Evolutionary conservation across 2,113 vertebrate genomes (phyloP), one percentile per base, ranked within the genome.

Genomic region (Bos javanicus): DNA sequence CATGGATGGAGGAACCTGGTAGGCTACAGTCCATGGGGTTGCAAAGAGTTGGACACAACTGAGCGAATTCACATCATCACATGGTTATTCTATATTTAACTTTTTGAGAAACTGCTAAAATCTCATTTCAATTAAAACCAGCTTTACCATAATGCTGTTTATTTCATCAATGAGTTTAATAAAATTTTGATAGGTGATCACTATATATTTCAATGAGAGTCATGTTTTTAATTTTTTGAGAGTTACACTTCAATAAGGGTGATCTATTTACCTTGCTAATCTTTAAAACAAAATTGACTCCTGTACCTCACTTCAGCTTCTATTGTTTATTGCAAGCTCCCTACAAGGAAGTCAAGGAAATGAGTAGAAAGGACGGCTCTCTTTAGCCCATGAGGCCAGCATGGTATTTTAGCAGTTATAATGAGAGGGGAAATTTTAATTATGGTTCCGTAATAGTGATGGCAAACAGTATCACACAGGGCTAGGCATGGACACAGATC

Each of bases 391-490:
- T 36, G 36, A 97, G 50, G 43, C 43, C 26, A 81, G 59, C 52
- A 54, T 60, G 82, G 57, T 30, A 95, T 90, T 96, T 90, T 76
- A 76, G 89, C 59, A 64, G 48, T 90, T 94, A 60, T 21, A 95
- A 90, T 50, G 19, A 92, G 43, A 96, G 36, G 91, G 50, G 60
- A 87, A 36, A 95, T 83, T 96, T 92, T 71, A 97, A 96, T 94
- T 87, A 92, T 52, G 48, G 81, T 64, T 10, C 33, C 25, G 10
- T 93, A 78, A 83, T 39, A 84, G 30, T 93, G 86, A 90, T 90
- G 46, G 81, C 93, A 94, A 97, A 96, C 57, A 52, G 94, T 97
- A 57, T 95, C 93, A 96, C 9, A 2, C 39, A 71, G 28, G 39
- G 56, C 54, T 54, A 92, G 39, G 54, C 50, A 76, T 48, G 9